Base-by-base conservation (phyloP, 2,888 invertebrate species). In the Meandrusa payeni region DNA sequence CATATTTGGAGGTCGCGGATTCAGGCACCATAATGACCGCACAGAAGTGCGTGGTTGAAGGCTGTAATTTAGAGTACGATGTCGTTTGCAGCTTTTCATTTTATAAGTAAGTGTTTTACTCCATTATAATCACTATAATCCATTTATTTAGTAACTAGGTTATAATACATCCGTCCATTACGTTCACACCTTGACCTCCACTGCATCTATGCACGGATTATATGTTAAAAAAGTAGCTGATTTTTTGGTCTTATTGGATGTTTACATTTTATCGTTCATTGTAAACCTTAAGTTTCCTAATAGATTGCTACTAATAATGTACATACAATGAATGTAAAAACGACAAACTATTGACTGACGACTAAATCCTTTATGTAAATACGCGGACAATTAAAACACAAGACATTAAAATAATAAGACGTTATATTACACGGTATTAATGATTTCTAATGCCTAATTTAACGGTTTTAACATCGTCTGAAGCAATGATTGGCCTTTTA, bases 81-180 rank as follows among this genome's bases (percentile, higher is more conserved):
- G 86, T 86, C 48, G 68, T 85, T 59, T 87, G 87, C 80, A 87
- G 86, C 77, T 87, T 87, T 61, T 86, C 87, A 50, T 87, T 87
- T 59, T 87, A 85, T 71, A 86, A 86, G 87, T 87, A 61, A 83
- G 87, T 80, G 59, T 64, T 69, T 76, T 54, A 51, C 47, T 54
- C 48, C 41, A 51, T 51, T 50, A 52, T 51, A 50, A 42, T 50
- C 39, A 27, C 23, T 28, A 37, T 22, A 37, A 36, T 31, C 20
- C 28, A 12, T 32, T 10, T 34, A 32, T 37, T 36, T 38, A 6
- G 26, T 34, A 20, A 41, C 28, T 34, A 13, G 26, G 36, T 28
- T 13, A 26, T 5, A 27, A 37, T 22, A 6, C n/a, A 29, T 11
- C 38, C 26, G 20, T 33, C 26, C 17, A 36, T 27, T 26, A 46